Evolutionary conservation across 2,888 invertebrate species (phyloP).

Genomic region (Tetragonula carbonaria): DNA sequence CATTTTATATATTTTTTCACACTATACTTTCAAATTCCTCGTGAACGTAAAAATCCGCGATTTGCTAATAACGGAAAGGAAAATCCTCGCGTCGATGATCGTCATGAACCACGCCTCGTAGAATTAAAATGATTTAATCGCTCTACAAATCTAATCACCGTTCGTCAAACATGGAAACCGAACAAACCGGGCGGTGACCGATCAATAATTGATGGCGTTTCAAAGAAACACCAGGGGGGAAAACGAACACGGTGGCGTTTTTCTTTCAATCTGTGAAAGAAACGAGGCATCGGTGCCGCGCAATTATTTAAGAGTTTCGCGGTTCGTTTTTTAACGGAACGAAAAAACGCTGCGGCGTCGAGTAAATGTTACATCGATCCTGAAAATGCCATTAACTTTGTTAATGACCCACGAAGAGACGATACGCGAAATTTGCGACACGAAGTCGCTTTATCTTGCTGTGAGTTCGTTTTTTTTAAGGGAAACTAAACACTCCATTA

Average conservation of each 20-base stretch:
- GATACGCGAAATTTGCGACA: conserved; percentile 13
- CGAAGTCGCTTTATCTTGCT: not conserved
- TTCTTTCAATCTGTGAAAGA: conserved; percentile 5
- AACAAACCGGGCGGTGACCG: conserved; percentile 5
- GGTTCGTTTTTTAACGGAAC: not conserved
- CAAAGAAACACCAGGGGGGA: not conserved
- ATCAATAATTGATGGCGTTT: conserved; percentile 32
- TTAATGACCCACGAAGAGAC: conserved; percentile 15
- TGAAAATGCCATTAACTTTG: conserved; percentile 19
- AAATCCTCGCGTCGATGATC: not conserved
- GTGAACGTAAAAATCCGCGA: not conserved
- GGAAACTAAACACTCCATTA: not conserved
- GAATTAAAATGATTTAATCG: not conserved
- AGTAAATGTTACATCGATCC: not conserved
- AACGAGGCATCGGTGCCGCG: not conserved
- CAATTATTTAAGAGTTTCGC: conserved; percentile 37
- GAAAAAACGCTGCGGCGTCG: not conserved
- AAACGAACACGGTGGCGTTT: conserved; percentile 2
- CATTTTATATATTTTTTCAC: too few species aligned
- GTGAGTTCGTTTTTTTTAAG: not conserved
- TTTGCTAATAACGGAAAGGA: not conserved
- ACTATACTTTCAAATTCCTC: not conserved
- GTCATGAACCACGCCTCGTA: not conserved
- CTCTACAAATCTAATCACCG: not conserved
- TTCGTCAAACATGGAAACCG: not conserved